A percentile compares a stretch with the other conserved stretches of the same genome.
Evolutionary conservation across 2,888 invertebrate genomes (phyloP).

Genomic region (Cephalotes varians): DNA sequence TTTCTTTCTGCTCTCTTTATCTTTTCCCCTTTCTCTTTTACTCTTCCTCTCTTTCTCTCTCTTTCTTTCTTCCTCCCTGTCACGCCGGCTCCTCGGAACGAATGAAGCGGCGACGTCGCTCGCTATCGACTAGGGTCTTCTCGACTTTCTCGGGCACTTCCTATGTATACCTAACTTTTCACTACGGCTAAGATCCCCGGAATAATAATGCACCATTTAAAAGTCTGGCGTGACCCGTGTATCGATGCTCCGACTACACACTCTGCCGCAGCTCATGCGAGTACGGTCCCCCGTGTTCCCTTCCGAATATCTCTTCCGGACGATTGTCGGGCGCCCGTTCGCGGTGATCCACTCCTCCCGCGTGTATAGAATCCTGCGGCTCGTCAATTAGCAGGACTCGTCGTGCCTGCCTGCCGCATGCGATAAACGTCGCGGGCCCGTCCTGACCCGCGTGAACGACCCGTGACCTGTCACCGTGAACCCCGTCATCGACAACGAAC

Average conservation of each 20-base stretch:
- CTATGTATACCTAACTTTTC: conserved; percentile 81
- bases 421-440: conserved; percentile 44
- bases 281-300: conserved; percentile 21
- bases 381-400: conserved; percentile 42
- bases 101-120: conserved; percentile 47
- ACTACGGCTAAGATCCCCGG: conserved; percentile 80
- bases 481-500: conserved; percentile 34
- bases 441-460: conserved; percentile 39
- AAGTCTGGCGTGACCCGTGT: conserved; percentile 70
- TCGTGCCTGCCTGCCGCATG: conserved; percentile 34
- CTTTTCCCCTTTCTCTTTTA: neutral
- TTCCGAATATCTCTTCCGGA: conserved; percentile 6
- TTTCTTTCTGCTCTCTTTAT: neutral
- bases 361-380: conserved; percentile 19
- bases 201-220: conserved; percentile 83
- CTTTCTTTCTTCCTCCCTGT: conserved; percentile 25
- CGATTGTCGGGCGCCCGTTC: conserved; percentile 1
- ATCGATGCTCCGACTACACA: conserved; percentile 50
- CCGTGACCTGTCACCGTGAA: conserved; percentile 20
- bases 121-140: conserved; percentile 78
- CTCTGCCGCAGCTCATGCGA: conserved; percentile 42
- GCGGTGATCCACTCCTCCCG: conserved; percentile 13
- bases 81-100: conserved; percentile 40
- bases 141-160: conserved; percentile 82
- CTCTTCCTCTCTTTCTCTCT: neutral